Conservation (phyloP, 2,113 vertebrate species). For the Gavialis gangeticus region DNA sequence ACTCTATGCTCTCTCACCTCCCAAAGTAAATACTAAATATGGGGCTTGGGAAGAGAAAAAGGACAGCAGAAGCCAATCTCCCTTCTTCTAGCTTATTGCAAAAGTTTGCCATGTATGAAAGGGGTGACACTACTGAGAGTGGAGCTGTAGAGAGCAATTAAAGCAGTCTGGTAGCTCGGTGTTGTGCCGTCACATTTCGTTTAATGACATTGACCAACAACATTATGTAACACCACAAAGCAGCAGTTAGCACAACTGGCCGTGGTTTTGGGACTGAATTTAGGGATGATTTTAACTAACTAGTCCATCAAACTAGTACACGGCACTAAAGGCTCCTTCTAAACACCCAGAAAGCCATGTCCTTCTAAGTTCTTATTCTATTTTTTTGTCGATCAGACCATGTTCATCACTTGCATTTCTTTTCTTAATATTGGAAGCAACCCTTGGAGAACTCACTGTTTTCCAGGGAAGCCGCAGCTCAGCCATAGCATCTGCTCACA, state of each 20-base stretch:
- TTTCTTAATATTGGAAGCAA: background rate
- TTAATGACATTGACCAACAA: background rate
- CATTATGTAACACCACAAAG: background rate
- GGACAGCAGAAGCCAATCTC: background rate
- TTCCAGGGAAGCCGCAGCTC: no score
- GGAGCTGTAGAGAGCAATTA: background rate
- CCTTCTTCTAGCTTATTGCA: background rate
- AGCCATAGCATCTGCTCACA: background rate
- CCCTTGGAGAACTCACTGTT: no score
- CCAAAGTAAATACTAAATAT: background rate
- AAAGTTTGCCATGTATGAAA: background rate
- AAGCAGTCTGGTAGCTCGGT: background rate
- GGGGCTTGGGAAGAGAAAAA: background rate
- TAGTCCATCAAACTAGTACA: background rate
- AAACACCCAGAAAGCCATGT: background rate
- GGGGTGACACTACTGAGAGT: background rate
- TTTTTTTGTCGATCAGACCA: background rate
- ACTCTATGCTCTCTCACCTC: no score
- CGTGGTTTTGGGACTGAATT: background rate
- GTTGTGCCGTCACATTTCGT: background rate
- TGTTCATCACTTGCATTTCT: background rate
- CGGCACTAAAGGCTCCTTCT: background rate
- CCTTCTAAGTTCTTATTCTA: background rate
- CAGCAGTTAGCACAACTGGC: background rate
- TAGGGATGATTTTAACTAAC: background rate